phyloP scores from a whole-genome alignment of 2,113 vertebrate genomes.

The Damaliscus lunatus region DNA sequence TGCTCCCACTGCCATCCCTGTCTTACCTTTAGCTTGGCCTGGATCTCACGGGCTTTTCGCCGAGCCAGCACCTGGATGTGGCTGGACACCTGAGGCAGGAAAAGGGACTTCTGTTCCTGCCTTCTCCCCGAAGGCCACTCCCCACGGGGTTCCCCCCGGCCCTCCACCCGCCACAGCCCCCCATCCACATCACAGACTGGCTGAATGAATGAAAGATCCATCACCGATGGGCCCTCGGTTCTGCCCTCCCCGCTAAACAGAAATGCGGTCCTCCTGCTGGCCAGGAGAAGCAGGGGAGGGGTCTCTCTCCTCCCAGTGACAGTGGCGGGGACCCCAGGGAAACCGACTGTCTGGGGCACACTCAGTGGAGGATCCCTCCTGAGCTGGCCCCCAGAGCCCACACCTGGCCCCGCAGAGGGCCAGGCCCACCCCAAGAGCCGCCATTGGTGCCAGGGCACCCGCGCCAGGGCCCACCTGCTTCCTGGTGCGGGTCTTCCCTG shows the following conservation, averaged over 20 bases:
- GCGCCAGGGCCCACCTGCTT: slow-evolving; percentile 88
- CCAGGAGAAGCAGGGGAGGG: not conserved
- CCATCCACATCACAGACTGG: not conserved
- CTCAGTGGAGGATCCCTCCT: not conserved
- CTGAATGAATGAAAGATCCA: not conserved
- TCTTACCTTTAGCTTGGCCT: slow-evolving; percentile 98
- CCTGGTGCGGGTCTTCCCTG: slow-evolving; percentile 96
- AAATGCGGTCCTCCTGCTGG: not conserved
- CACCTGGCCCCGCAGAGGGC: not conserved
- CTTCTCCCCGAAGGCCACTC: not conserved
- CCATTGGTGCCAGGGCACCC: not conserved
- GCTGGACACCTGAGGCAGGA: slow-evolving; percentile 90
- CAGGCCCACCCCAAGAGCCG: not conserved
- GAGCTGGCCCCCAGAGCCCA: not conserved
- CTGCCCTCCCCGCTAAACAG: not conserved
- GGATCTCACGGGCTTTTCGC: slow-evolving; percentile 96
- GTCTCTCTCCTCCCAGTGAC: not conserved
- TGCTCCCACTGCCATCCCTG: fast-evolving
- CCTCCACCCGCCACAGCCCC: not conserved
- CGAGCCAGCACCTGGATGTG: slow-evolving; percentile 98
- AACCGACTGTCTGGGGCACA: not conserved
- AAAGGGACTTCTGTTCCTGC: not conserved
- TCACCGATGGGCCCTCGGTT: fast-evolving
- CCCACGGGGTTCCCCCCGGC: not conserved
- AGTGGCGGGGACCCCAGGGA: not conserved